Base-by-base conservation (phyloP, 1,140 invertebrate species). In the Ephestia elutella region DNA sequence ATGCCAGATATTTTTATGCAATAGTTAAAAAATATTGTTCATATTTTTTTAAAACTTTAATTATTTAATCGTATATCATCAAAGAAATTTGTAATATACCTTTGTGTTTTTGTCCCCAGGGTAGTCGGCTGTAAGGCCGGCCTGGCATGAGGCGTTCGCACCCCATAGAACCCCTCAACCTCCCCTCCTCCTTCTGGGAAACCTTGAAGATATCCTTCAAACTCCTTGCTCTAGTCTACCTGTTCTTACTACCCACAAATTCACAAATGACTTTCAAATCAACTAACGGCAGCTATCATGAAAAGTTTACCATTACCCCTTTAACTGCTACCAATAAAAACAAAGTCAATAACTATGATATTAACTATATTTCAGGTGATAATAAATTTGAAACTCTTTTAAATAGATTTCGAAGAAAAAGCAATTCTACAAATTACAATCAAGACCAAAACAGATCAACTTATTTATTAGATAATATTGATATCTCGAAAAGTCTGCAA, bases 91-190 rank as follows among this genome's bases (percentile, higher is more conserved):
- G n/a, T n/a, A n/a, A n/a, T n/a, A n/a, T n/a, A n/a, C n/a, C n/a
- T n/a, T n/a, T n/a, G n/a, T n/a, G 1, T 59, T 64, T 65, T 65
- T 64, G 66, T 62, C 78, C 78, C 13, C 82, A 86, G 82, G 63
- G 64, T 72, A 77, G 76, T 79, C 80, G 74, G 73, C 74, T 63
- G 58, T 78, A 65, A 66, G 73, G 78, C 80, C 81, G 79, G 69
- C 79, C 76, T 82, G 83, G 80, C 70, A 86, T 86, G 83, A 80
- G 76, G 78, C 73, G 70, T 64, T 63, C 70, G 69, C 72, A 64
- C 49, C 60, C 56, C 49, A 57, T 58, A 56, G 61, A 62, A 49
- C 62, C 71, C 73, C 73, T 67, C 48, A 60, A 71, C 72, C 73
- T 78, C 71, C 70, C 63, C 68, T 73, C 59, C 62, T 76, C 79